Evolutionary conservation across 2,888 invertebrate genomes (phyloP), one percentile per base, ranked within the genome.

Genomic region (Heliconius charithonia): DNA sequence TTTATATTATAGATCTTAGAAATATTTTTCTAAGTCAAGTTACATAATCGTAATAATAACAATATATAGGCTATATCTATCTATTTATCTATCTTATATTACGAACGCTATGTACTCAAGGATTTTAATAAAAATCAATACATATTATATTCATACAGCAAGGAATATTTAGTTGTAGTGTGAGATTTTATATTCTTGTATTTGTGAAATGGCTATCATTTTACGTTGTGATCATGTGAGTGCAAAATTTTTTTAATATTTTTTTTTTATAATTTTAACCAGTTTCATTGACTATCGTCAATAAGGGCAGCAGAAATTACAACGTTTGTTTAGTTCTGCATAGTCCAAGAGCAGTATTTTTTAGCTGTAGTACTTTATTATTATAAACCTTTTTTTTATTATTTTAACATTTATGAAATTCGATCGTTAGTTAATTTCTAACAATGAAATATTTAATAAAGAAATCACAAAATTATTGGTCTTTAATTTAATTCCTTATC

Each of bases 371-470:
- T 91, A 63, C 91, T 92, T 93, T 93, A 93, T 92, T 91, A 89
- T 91, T 90, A 91, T 87, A 87, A 90, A 89, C 89, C 87, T 89
- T 93, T 89, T 93, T 91, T 83, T 89, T 87, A 87, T 88, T 91
- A 92, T 91, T 93, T 92, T 93, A 93, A 93, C 92, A 92, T 90
- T 93, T 91, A 91, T 91, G 87, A 90, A 93, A 92, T 92, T 94
- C 93, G 93, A 92, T 92, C 93, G 94, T 95, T 95, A 95, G 94
- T 95, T 93, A 91, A 93, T 94, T 94, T 94, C 94, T 95, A 95
- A 95, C 94, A 94, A 89, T 94, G 93, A 94, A 94, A 93, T 93
- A 94, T 94, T 94, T 94, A 94, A 94, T 94, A 94, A 94, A 94
- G 92, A 94, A 94, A 94, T 92, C 93, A 91, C 91, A 93, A 93